Conservation (phyloP, 2,113 vertebrate species). For the Poeciliopsis retropinna region DNA sequence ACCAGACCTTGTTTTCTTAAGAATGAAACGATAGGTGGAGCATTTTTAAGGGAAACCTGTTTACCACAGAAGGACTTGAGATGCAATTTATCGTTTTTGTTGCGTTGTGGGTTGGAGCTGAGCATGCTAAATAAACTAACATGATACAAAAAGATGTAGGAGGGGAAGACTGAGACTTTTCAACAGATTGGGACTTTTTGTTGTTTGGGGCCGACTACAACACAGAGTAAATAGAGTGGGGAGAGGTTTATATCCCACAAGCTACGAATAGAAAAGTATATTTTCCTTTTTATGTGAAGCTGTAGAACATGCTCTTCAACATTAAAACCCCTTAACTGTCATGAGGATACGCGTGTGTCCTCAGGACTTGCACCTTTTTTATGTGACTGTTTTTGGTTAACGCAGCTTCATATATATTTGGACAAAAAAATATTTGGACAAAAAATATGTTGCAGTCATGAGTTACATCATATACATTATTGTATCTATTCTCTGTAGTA, state of each 20-base stretch:
- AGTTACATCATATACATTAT: not conserved
- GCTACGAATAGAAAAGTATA: not conserved
- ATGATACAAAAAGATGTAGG: not conserved
- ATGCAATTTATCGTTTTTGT: constrained; percentile 1
- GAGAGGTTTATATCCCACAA: not conserved
- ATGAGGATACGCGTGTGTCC: no score
- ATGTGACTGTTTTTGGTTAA: no score
- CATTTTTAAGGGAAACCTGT: not conserved
- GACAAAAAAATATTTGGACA: no score
- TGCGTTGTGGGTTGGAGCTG: not conserved
- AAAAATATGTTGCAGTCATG: not conserved
- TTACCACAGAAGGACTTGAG: constrained; percentile 2
- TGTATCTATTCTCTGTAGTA: not conserved
- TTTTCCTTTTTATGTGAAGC: not conserved
- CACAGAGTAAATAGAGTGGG: not conserved
- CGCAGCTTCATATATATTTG: no score
- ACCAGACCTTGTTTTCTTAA: constrained; percentile 11
- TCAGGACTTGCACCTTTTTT: no score
- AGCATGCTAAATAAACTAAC: not conserved
- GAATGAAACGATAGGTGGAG: constrained; percentile 17
- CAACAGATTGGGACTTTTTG: not conserved
- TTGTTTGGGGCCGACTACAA: not conserved
- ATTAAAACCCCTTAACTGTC: no score
- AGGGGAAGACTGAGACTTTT: not conserved
- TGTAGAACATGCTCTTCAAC: no score